phyloP scores from a whole-genome alignment of 2,888 invertebrate genomes.

The Meloe dianella region DNA sequence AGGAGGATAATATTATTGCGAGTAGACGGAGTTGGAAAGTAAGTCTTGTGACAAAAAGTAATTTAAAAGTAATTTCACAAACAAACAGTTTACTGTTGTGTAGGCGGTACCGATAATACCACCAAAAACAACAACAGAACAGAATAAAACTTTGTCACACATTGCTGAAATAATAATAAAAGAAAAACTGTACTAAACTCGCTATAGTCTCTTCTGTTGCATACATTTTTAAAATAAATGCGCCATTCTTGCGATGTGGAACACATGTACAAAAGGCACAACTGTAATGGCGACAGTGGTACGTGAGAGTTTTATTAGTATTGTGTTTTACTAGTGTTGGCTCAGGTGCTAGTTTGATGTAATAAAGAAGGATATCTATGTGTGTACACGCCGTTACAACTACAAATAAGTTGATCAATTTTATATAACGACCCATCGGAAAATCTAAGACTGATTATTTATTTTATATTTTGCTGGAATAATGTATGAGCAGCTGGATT shows the following conservation, averaged over 20 bases:
- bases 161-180: neutral
- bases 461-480: constrained; percentile 29
- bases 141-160: constrained; percentile 20
- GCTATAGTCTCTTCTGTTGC: constrained; percentile 22
- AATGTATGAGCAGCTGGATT: constrained; percentile 31
- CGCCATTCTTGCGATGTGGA: constrained; percentile 43
- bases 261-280: constrained; percentile 46
- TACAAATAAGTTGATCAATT: constrained; percentile 11
- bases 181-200: neutral
- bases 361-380: constrained; percentile 43
- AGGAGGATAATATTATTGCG: neutral
- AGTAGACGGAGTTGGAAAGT: neutral
- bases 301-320: constrained; percentile 54
- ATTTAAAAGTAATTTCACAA: constrained; percentile 43
- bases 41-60: constrained; percentile 34
- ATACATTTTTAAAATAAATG: constrained; percentile 52
- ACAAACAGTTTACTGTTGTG: constrained; percentile 34
- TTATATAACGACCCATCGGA: constrained; percentile 13
- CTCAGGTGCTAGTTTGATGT: constrained; percentile 42
- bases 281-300: constrained; percentile 44
- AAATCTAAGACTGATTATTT: constrained; percentile 22
- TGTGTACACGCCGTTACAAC: neutral
- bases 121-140: constrained; percentile 33
- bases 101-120: constrained; percentile 26
- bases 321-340: constrained; percentile 44